A percentile compares a stretch with the other conserved stretches of the same genome.
Conservation (phyloP, 2,888 invertebrate species). For the Prenolepis imparis region DNA sequence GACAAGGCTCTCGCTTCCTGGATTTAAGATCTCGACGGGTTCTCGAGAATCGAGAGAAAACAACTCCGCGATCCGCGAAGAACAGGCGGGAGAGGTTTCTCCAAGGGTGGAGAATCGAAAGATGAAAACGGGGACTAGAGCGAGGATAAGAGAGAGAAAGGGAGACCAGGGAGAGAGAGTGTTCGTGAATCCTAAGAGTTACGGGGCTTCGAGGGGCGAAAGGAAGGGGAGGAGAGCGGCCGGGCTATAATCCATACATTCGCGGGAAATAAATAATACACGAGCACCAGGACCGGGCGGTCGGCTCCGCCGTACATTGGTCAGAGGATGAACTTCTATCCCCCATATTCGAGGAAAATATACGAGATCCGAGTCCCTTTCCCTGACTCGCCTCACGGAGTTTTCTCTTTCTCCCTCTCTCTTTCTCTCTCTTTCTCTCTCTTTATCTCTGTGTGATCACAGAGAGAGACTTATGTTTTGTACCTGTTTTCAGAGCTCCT, state of each 20-base stretch:
- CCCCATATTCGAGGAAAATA: slow-evolving; percentile 68
- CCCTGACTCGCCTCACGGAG: neutral
- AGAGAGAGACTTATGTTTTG: neutral
- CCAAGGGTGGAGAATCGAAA: slow-evolving; percentile 44
- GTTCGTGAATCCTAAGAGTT: slow-evolving; percentile 16
- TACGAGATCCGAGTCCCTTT: slow-evolving; percentile 54
- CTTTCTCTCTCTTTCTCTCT: neutral
- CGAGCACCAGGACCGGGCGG: slow-evolving; percentile 69
- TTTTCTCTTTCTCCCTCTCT: neutral
- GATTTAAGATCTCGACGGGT: slow-evolving; percentile 58
- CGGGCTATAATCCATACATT: slow-evolving; percentile 83
- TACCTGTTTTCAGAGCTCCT: slow-evolving; percentile 18
- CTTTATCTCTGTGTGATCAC: neutral
- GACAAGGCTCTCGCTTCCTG: slow-evolving; percentile 26
- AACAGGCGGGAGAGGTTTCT: neutral
- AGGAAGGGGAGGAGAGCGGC: slow-evolving; percentile 36
- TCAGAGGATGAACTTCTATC: slow-evolving; percentile 75
- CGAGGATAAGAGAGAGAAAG: neutral
- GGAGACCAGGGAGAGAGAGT: neutral
- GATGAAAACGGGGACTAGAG: slow-evolving; percentile 28
- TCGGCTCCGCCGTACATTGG: slow-evolving; percentile 71
- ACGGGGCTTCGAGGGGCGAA: slow-evolving; percentile 10
- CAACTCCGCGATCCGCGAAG: slow-evolving; percentile 31
- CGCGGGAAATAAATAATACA: slow-evolving; percentile 85
- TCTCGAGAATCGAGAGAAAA: slow-evolving; percentile 49